Evolutionary conservation across 2,797 vertebrate genomes (phyloP), one percentile per base, ranked within the genome.

Genomic region (Melanotaenia boesemani): DNA sequence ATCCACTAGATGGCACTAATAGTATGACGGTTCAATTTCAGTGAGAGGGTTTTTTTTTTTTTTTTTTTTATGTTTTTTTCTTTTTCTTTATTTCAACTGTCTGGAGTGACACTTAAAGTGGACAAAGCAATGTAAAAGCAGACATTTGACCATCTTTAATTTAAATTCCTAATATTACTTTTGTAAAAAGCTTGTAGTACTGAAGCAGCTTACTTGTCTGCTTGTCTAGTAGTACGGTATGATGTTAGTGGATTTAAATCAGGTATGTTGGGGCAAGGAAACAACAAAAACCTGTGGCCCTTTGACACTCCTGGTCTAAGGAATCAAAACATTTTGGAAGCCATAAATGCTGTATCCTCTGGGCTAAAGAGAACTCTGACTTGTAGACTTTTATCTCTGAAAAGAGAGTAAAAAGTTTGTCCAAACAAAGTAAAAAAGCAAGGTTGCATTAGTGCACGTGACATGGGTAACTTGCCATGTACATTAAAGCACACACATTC

Each of bases 1-100:
- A 7, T 75, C 86, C 92, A 91, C 90, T 86, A 91, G 93, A 76
- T 88, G 92, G 92, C 80, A 26, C 6, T 80, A 81, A 66, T 80
- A 28, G 52, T 32, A n/a, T 63, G 3, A 52, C 50, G n/a, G 10
- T 65, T 22, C 4, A 5, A 30, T 15, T 39, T 24, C n/a, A 62
- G 37, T 15, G 28, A 24, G 20, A 8, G 24, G 18, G 18, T 6
- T 48, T 48, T 22, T 50, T 6, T 22, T 50, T 50, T 6, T 1
- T 7, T 20, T 46, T 20, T 3, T 48, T n/a, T n/a, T n/a, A n/a
- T 30, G 28, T 30, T 30, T 30, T 30, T 30, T 13, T 37, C 2
- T 37, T 37, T 37, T 9, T 11, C 2, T 37, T 37, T 13, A 34
- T 41, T 16, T 41, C 1, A 15, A 1, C 16, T 2, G 2, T 28